Evolutionary conservation across 2,888 invertebrate species (phyloP), one percentile per base, ranked within the genome.

Genomic region (Sericinus montela): DNA sequence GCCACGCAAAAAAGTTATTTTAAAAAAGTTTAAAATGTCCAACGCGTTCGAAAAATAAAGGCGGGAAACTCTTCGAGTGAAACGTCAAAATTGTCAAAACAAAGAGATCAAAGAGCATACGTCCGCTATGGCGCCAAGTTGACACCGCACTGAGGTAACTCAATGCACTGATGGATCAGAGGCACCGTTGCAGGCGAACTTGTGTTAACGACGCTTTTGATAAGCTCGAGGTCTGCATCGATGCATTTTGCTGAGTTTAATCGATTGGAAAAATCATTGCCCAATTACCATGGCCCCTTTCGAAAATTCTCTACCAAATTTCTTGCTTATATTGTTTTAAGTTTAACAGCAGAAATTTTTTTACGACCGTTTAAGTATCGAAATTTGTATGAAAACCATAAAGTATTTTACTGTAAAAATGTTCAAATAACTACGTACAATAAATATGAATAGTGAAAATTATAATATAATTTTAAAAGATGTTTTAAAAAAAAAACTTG

Each of bases 81-180:
- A 45, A 49, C 45, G 49, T 45, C 49, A 49, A 35, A 34, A 45
- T 19, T 45, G 38, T 48, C 48, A 39, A 44, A 44, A 44, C 48
- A 43, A 34, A 19, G 14, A 40, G 35, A 35, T 40, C 49, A 45
- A 45, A 49, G 40, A 36, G 40, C 30, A 45, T 30, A 49, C 49
- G 45, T 49, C 49, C 49, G 49, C 40, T 40, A 16, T 49, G 36
- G 45, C 49, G 49, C 49, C 44, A 49, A 49, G 49, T 49, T 49
- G 49, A 49, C 49, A 49, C 40, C 40, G 49, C 49, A 49, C 49
- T 49, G 49, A 49, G 49, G 49, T 49, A 44, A 43, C 35, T 28
- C 44, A 44, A 40, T 49, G 49, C 49, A 49, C 49, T 44, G 40
- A 39, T 39, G 43, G 48, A 48, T 39, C 39, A 49, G 42, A 42